Base-by-base conservation (phyloP, 2,797 vertebrate genomes). In the Acanthornis magna region DNA sequence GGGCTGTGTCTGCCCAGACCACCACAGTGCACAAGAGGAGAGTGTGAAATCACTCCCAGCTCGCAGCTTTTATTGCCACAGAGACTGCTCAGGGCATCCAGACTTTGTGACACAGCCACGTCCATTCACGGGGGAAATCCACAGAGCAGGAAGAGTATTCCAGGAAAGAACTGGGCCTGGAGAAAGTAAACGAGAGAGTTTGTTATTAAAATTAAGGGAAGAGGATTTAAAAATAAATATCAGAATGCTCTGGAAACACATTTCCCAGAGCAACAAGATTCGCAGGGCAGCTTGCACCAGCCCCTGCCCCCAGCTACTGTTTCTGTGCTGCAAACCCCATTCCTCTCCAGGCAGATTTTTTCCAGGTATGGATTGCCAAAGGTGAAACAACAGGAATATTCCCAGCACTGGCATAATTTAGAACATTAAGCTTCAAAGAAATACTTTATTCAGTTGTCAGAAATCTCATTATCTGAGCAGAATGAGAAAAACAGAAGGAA, bases 401-500 rank as follows among this genome's bases (percentile, higher is more conserved):
- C 71, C 70, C 65, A 86, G 54, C 30, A 15, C 21, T 55, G 51
- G 34, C 34, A 54, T 55, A 71, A 73, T 23, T 74, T 21, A 25
- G 13, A 61, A 20, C 11, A 7, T 60, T 94, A 82, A 16, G 15
- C 60, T 92, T 80, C 54, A 91, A 88, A 77, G 58, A 20, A 53
- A 18, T 58, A 29, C 23, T 91, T 82, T 67, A 71, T 87, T 91
- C 34, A 54, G 7, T 13, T 68, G 22, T 85, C 38, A 51, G 57
- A 58, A 68, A 57, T 78, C 38, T 65, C 19, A 9, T 71, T 16
- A 76, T 50, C 23, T 47, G n/a, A 71, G 42, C 12, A n/a, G 18
- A 32, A 29, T 6, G 3, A 25, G 9, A 1, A 7, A 7, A 23
- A 21, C 40, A 16, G 15, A 22, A 25, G 7, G 0, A 0, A 2